Base-by-base conservation (phyloP, 1,140 invertebrate genomes). In the Penaeus japonicus region DNA sequence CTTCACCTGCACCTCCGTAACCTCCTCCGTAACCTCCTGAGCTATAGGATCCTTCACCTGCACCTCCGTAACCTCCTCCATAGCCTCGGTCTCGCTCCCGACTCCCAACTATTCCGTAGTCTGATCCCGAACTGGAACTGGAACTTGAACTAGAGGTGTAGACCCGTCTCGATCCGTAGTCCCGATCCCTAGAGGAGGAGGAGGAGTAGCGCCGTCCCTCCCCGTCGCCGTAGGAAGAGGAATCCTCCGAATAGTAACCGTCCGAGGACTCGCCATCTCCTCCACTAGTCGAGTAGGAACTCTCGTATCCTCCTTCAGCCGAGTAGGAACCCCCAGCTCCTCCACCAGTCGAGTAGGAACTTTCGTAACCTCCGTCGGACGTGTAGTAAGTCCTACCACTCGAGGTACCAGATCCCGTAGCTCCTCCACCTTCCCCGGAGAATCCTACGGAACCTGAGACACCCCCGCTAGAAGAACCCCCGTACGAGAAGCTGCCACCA, bases 11-110 rank as follows among this genome's bases (percentile, higher is more conserved):
- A 0, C 75, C 80, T 62, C 84, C 75, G 57, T 79, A 59, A 73
- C 89, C 55, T 0, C 89, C 81, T 78, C 88, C 75, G 54, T 24
- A 47, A 20, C 17, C 54, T 22, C 78, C 77, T 82, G 57, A 27
- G 35, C 70, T 27, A 30, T n/a, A 4, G 20, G 47, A 32, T 27
- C 57, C 62, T 35, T 54, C 73, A 7, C 30, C 59, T 24, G 24
- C 53, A 7, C 32, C 73, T 35, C 53, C 35, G 18, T 53, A 32
- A 59, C 65, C 39, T 22, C 77, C 75, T 59, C 70, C 85, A 18
- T 27, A 65, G 27, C 75, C 75, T 47, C 35, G 32, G 22, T 75
- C 35, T 5, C 35, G 39, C 4, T 75, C 54, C 62, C 27, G n/a
- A 65, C 77, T 27, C 35, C 57, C 59, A 54, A 24, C 53, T 7